These are phyloP conservation scores for Acanthosepion esculentum DNA, from an alignment of 2,888 invertebrate genomes.

Conservation along the genomic window DNA sequence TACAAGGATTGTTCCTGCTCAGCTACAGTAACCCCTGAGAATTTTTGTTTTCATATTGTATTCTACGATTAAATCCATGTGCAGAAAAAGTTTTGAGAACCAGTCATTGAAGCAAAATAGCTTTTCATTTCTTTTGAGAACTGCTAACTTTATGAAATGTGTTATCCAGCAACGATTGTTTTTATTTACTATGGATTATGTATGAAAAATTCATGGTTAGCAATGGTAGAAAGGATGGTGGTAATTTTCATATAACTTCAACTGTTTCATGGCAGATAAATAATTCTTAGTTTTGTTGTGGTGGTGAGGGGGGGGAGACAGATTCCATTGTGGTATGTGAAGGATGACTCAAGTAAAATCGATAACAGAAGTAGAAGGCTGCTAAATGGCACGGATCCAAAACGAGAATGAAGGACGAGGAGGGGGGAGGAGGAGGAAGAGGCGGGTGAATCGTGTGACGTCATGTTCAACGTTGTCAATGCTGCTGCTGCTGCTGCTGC, in stretches of 20 bases:
- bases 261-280: slow-evolving; percentile 6
- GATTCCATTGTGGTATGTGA: slow-evolving; percentile 47
- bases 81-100: no score
- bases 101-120: no score
- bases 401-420: not conserved
- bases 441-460: not conserved
- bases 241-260: not conserved
- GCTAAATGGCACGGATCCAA: slow-evolving; percentile 45
- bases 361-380: slow-evolving; percentile 41
- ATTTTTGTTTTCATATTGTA: no score
- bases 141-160: not conserved
- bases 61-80: no score
- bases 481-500: slow-evolving; percentile 16
- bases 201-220: no score
- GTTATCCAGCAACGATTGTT: no score
- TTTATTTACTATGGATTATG: no score
- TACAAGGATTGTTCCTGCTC: no score
- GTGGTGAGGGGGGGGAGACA: not conserved
- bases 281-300: slow-evolving; percentile 43
- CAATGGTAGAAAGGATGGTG: not conserved
- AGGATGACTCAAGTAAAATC: slow-evolving; percentile 47
- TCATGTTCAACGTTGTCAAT: not conserved
- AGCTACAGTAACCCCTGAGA: no score
- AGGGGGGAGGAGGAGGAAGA: not conserved
- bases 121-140: no score